Conservation (phyloP, 2,888 invertebrate genomes). For the Drosophila hamatofila region DNA sequence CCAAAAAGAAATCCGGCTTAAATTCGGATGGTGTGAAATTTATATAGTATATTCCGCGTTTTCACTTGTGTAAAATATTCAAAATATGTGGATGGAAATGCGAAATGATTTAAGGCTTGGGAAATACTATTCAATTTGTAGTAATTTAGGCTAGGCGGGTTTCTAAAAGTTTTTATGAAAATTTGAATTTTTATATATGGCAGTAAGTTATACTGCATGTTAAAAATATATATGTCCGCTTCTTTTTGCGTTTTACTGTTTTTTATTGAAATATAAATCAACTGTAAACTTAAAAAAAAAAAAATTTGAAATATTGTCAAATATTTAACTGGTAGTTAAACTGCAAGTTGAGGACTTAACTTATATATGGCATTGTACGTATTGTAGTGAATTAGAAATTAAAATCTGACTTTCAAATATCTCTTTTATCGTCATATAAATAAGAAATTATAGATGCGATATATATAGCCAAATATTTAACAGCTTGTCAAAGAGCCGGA, state of each 20-base stretch:
- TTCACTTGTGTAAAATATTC: background rate
- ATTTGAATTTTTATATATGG: background rate
- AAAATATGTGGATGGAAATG: background rate
- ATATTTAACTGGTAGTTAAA: background rate
- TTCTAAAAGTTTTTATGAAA: background rate
- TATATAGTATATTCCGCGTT: slow-evolving; percentile 1
- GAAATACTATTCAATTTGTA: background rate
- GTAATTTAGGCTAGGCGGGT: background rate
- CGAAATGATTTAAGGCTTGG: background rate
- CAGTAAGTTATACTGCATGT: background rate
- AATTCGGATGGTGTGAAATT: slow-evolving; percentile 10
- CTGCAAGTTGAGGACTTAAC: too few species aligned
- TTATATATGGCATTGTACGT: too few species aligned
- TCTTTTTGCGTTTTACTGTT: too few species aligned
- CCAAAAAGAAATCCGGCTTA: slow-evolving; percentile 10
- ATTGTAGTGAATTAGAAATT: too few species aligned
- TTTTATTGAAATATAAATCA: too few species aligned
- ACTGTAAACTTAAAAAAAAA: too few species aligned
- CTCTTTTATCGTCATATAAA: background rate
- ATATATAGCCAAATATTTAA: background rate
- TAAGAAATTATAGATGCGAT: background rate
- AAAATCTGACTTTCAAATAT: too few species aligned
- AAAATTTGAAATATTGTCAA: too few species aligned
- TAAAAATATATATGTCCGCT: too few species aligned
- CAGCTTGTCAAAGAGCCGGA: background rate